Base-by-base conservation (phyloP, 2,113 vertebrate species). In the Psilopogon haemacephalus region DNA sequence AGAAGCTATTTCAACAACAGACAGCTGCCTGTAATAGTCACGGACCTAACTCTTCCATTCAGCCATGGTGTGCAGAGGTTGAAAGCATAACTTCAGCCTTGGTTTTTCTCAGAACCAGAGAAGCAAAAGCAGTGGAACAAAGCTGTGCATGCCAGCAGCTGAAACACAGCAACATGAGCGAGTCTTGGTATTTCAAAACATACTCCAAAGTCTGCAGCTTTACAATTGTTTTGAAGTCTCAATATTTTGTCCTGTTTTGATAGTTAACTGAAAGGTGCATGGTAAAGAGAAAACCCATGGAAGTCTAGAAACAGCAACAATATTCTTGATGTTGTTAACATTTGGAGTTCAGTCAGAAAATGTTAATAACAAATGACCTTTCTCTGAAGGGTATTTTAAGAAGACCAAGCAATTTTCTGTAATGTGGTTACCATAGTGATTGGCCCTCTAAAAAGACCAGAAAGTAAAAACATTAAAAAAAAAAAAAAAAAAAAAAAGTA, bases 401-500 rank as follows among this genome's bases (percentile, higher is more conserved):
- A 91, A 97, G 93, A 97, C 95, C 94, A 95, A 96, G 96, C 95
- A 94, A 95, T 97, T 96, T 98, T 95, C 94, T 76, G 55, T 89
- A 91, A 96, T 94, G 72, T 86, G 94, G 97, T 98, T 98, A 85
- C 97, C 97, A 98, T 97, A 95, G 98, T 54, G 96, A 98, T 65
- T 77, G 84, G 95, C 68, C 96, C 95, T 97, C 90, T 91, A 91
- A 91, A 97, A 97, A 95, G 92, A 86, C 76, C 12, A 52, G 68
- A 3, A n/a, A 62, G 19, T 50, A 78, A 75, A 44, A 46, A 11
- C 18, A n/a, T 59, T 71, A 74, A 84, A 92, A 50, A 37, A 55
- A 73, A 75, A 42, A 44, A 8, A 18, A 24, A 68, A 71, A 72
- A 88, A 91, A 62, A 50, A 27, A 95, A 76, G 90, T 76, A 87